Base-by-base conservation (phyloP, 2,113 vertebrate species). In the Dendropsophus ebraccatus region DNA sequence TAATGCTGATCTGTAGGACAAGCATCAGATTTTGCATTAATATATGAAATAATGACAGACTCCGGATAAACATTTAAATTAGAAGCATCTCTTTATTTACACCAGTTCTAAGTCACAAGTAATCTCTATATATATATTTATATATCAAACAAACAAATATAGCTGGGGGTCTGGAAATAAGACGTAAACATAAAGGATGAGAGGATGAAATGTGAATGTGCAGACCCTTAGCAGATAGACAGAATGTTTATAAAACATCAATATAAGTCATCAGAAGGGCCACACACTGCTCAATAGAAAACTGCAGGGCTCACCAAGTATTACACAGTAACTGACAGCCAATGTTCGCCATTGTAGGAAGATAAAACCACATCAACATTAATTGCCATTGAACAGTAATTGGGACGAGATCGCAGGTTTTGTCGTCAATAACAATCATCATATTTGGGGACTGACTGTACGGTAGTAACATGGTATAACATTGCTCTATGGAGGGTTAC, bases 61-160 rank as follows among this genome's bases (percentile, higher is more conserved):
- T 6, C 7, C 49, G 21, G 23, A 23, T 11, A 58, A 60, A 32
- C 50, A 32, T 25, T 81, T 81, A 81, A 87, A 72, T 81, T 87
- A 87, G 78, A 81, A 81, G 77, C 54, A 81, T 79, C 84, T 81
- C 67, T 87, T 87, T 74, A 77, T 62, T 88, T 83, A 73, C 81
- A 65, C n/a, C 49, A 49, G 54, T 88, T 88, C 70, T 77, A 80
- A 72, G 75, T 70, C 62, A 87, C 78, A 30, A 81, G 25, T 84
- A 45, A 75, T 75, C 69, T 84, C 37, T 69, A 30, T 69, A 16
- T 69, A 69, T 69, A 77, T 76, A 83, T 83, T 56, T 83, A 77
- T 85, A 65, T 85, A 65, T 84, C 62, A 65, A 75, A 54, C 23
- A 56, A 75, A 58, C 49, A 72, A 77, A 65, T 85, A 58, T 74